Conservation (phyloP, 2,113 vertebrate genomes). For the Myiozetetes cayanensis region DNA sequence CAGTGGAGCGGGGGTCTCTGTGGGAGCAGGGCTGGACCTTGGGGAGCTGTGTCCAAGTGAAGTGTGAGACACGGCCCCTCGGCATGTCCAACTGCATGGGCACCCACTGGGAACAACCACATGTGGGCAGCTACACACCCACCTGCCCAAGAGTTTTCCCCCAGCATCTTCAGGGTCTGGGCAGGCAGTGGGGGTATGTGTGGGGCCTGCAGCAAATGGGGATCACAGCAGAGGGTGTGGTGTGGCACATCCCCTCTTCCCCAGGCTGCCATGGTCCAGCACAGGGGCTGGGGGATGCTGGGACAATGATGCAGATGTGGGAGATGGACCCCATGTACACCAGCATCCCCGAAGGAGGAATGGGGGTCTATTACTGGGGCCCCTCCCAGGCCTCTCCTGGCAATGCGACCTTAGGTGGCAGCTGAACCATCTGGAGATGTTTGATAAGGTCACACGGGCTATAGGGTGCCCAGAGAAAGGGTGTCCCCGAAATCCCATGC, state of each 20-base stretch:
- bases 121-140: rapidly evolving
- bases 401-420: background rate
- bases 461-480: rapidly evolving
- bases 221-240: background rate
- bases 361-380: background rate
- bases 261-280: background rate
- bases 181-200: rapidly evolving
- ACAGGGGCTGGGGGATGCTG: background rate
- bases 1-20: background rate
- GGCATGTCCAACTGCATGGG: background rate
- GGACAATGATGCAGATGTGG: background rate
- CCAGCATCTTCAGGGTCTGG: background rate
- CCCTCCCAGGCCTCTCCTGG: background rate
- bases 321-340: background rate
- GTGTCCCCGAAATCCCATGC: background rate
- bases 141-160: background rate
- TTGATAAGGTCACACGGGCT: rapidly evolving
- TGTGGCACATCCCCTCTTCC: background rate
- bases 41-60: rapidly evolving
- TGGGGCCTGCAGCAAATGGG: background rate
- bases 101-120: too few species aligned
- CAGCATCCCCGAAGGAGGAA: rapidly evolving
- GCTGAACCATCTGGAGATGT: background rate
- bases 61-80: rapidly evolving
- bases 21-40: background rate